Percentiles rank a stretch among this genome's conserved stretches.
These are phyloP conservation scores for Macropus fuliginosus DNA, from an alignment of 2,797 vertebrate species.

Conservation along the genomic window DNA sequence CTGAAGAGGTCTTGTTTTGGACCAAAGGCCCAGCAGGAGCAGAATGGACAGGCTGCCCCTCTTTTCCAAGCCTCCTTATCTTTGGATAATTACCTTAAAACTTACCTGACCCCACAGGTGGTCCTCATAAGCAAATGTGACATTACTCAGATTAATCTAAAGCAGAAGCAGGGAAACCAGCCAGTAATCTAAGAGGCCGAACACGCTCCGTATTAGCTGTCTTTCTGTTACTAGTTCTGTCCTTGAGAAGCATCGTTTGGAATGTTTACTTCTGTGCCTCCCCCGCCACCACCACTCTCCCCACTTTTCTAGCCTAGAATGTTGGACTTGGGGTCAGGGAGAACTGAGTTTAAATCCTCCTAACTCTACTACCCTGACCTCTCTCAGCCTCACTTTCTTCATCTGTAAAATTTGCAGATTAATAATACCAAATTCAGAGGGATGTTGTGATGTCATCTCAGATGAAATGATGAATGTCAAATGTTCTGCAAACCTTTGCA, in stretches of 20 bases:
- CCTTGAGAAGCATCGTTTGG: conserved; percentile 5
- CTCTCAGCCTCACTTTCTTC: not conserved
- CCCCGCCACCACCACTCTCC: not conserved
- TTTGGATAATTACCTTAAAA: not conserved
- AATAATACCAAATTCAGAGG: not conserved
- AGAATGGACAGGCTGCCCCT: not conserved
- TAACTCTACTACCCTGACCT: not conserved
- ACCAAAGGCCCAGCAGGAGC: not conserved
- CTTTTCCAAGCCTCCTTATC: not conserved
- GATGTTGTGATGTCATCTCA: not conserved
- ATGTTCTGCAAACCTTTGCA: not conserved
- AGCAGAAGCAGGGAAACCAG: not conserved
- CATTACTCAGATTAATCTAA: not conserved
- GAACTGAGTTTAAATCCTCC: not conserved
- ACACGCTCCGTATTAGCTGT: not conserved
- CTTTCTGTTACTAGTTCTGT: not conserved
- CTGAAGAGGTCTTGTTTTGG: not conserved
- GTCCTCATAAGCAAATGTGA: not conserved
- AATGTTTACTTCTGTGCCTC: not conserved
- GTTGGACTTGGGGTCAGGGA: not conserved
- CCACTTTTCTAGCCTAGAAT: not conserved
- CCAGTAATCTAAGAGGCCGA: not conserved
- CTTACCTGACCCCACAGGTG: not conserved
- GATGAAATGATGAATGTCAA: not conserved
- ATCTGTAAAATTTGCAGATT: not conserved